phyloP scores from a whole-genome alignment of 2,113 vertebrate species.

The Dasypus novemcinctus region DNA sequence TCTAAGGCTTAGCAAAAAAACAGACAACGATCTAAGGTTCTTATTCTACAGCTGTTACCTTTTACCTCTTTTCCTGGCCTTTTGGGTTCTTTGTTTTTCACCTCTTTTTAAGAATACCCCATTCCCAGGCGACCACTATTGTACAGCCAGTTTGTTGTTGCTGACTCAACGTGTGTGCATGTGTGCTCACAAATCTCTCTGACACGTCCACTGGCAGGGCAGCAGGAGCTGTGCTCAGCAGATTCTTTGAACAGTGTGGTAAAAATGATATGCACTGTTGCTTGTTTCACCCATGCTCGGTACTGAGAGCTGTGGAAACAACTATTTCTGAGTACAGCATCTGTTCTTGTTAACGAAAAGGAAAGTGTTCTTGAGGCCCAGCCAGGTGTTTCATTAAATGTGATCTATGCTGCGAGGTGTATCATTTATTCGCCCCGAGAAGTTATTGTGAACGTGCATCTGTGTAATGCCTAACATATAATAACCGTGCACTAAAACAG shows the following conservation, averaged over 20 bases:
- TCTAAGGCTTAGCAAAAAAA: neutral
- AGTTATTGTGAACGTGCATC: neutral
- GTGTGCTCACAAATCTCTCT: neutral
- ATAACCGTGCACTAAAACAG: neutral
- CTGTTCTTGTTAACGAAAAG: slow-evolving; percentile 47
- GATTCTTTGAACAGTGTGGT: neutral
- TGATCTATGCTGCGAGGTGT: neutral
- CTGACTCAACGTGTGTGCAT: neutral
- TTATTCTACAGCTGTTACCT: neutral
- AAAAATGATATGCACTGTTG: neutral
- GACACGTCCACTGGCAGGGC: rapidly evolving
- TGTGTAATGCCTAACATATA: neutral
- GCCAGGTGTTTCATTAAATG: slow-evolving; percentile 49
- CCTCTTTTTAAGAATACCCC: neutral
- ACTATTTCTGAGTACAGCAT: neutral
- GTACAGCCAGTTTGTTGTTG: neutral
- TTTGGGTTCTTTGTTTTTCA: neutral
- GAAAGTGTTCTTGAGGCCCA: neutral
- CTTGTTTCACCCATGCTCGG: neutral
- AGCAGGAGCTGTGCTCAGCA: neutral
- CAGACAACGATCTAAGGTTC: neutral
- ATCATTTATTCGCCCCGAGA: slow-evolving; percentile 28
- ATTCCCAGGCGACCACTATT: neutral
- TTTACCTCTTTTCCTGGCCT: neutral
- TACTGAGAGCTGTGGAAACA: neutral